A percentile compares a stretch with the other conserved stretches of the same genome.
Evolutionary conservation across 2,113 vertebrate species (phyloP).

Genomic region (Scomber colias): DNA sequence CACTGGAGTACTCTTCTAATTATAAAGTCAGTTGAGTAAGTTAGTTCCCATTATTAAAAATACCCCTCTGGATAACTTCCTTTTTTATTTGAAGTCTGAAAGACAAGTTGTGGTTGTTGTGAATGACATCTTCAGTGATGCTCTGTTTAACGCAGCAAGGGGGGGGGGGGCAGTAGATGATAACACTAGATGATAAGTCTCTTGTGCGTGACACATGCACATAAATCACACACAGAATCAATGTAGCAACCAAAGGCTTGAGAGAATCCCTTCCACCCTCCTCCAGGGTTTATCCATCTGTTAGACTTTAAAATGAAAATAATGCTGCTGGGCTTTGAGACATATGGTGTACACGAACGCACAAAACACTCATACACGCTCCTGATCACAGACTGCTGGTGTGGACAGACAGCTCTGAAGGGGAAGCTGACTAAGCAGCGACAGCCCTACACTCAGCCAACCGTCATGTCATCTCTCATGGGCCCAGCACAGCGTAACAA

Average conservation of each 20-base stretch:
- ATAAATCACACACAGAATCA: slow-evolving; percentile 44
- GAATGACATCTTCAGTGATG: slow-evolving; percentile 5
- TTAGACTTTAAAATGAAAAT: slow-evolving; percentile 56
- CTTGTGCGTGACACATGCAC: slow-evolving; percentile 29
- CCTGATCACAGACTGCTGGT: slow-evolving; percentile 51
- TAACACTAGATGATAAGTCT: slow-evolving; percentile 26
- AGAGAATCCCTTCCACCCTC: slow-evolving; percentile 46
- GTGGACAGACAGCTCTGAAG: slow-evolving; percentile 61
- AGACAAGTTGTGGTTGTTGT: not conserved
- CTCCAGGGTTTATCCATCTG: slow-evolving; percentile 65
- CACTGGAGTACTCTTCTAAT: not conserved
- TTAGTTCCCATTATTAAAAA: slow-evolving; percentile 9
- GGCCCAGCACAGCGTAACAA: slow-evolving; percentile 27
- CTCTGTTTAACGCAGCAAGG: slow-evolving; percentile 12
- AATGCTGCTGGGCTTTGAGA: slow-evolving; percentile 57
- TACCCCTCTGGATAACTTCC: slow-evolving; percentile 16
- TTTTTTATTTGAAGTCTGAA: not conserved
- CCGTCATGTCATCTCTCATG: slow-evolving; percentile 56
- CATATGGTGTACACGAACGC: slow-evolving; percentile 48
- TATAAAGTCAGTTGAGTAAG: not conserved
- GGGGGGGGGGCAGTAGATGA: not conserved
- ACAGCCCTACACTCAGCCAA: slow-evolving; percentile 62
- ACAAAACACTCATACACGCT: slow-evolving; percentile 10
- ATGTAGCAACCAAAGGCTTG: slow-evolving; percentile 38
- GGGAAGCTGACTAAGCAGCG: slow-evolving; percentile 74